Conservation (phyloP, 2,113 vertebrate species). For the Tricholaema leucomelas region DNA sequence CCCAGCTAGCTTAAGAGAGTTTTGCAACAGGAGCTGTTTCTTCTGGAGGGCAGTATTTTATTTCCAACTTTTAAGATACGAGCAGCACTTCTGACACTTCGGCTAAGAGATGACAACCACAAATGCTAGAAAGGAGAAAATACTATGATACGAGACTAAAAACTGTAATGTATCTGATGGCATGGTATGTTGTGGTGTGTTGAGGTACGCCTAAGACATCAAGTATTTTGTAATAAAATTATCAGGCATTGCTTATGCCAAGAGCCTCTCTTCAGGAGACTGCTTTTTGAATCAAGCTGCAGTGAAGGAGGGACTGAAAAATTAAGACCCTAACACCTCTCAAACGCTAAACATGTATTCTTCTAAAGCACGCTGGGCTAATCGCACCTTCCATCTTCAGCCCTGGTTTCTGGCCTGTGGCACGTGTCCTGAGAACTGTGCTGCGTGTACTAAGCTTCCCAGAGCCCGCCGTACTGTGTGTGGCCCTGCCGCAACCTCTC, state of each 20-base stretch:
- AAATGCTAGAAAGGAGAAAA: neutral
- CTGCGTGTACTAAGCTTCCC: neutral
- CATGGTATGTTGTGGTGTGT: neutral
- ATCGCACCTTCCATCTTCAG: neutral
- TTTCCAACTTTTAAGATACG: neutral
- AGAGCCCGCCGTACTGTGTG: neutral
- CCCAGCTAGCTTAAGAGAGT: neutral
- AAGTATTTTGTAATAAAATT: constrained; percentile 22
- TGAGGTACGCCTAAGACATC: neutral
- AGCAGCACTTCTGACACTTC: constrained; percentile 18
- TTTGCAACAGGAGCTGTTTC: neutral
- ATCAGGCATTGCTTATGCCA: neutral
- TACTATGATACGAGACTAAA: neutral
- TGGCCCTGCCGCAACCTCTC: neutral
- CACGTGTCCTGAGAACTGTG: neutral
- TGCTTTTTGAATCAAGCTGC: neutral
- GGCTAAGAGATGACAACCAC: neutral
- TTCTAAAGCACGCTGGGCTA: neutral
- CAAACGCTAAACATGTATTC: accelerated
- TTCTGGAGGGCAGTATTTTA: neutral
- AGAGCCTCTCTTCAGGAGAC: neutral
- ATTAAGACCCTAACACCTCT: neutral
- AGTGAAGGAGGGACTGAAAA: neutral
- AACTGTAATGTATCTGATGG: neutral
- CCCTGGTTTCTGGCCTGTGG: neutral